A percentile compares a stretch with the other conserved stretches of the same genome.
Evolutionary conservation across 2,113 vertebrate genomes (phyloP).

Genomic region (Nesoenas mayeri): DNA sequence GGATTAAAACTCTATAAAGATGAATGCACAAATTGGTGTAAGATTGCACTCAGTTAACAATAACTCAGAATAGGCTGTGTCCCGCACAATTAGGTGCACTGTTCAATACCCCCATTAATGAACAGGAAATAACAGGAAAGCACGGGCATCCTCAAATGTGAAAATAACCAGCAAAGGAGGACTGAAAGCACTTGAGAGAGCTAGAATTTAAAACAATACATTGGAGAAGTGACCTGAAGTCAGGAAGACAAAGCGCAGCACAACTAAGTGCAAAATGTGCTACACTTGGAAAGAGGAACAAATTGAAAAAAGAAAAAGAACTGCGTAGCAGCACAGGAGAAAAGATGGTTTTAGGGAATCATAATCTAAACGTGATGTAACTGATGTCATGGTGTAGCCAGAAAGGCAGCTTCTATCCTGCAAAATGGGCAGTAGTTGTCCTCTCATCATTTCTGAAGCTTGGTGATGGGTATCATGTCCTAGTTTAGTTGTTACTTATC

Average conservation of each 20-base stretch:
- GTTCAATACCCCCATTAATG: background rate
- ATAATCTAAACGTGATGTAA: background rate
- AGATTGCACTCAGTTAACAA: background rate
- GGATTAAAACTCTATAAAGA: background rate
- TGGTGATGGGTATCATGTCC: background rate
- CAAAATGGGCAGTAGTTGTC: background rate
- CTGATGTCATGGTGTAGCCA: background rate
- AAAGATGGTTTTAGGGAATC: background rate
- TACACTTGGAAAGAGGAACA: background rate
- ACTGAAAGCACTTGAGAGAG: background rate
- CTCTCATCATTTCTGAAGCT: background rate
- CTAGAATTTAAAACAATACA: background rate
- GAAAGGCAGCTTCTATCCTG: background rate
- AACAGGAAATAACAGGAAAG: background rate
- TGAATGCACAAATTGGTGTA: background rate
- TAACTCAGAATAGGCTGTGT: background rate
- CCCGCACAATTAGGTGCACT: background rate
- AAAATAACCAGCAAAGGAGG: background rate
- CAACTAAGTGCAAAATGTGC: background rate
- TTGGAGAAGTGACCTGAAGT: background rate
- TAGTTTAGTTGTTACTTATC: background rate
- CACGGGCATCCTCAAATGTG: background rate
- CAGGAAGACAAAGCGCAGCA: accelerated
- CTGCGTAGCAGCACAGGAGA: background rate
- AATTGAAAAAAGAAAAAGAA: background rate